Evolutionary conservation across 2,888 invertebrate species (phyloP).

Genomic region (Metopia argyrocephala): DNA sequence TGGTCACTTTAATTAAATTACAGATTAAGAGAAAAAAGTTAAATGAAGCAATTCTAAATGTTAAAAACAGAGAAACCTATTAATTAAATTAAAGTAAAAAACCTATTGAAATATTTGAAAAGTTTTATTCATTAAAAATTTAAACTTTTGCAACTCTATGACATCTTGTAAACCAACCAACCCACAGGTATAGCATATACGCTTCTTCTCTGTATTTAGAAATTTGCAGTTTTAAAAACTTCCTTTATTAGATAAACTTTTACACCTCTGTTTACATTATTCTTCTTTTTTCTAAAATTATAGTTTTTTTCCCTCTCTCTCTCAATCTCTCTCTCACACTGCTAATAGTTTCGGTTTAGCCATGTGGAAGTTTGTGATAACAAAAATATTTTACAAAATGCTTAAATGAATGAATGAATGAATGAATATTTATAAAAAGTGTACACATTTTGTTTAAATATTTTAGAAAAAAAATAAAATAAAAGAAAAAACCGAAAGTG

Average conservation of each 20-base stretch:
- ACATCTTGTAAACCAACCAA: too few relatives aligned
- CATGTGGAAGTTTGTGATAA: constrained; percentile 57
- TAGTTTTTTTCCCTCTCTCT: too few relatives aligned
- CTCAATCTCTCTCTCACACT: not conserved
- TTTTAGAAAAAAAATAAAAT: not conserved
- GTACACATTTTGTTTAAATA: not conserved
- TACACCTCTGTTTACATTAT: not conserved
- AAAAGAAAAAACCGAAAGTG: not conserved
- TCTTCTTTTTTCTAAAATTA: too few relatives aligned
- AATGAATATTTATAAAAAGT: not conserved
- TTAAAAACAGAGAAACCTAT: too few relatives aligned
- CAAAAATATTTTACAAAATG: constrained; percentile 23
- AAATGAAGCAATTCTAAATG: too few relatives aligned
- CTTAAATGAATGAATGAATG: not conserved
- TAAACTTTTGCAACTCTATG: not conserved
- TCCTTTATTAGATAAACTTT: too few relatives aligned
- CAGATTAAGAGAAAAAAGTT: too few relatives aligned
- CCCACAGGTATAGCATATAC: too few relatives aligned
- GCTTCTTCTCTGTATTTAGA: too few relatives aligned
- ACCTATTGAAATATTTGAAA: not conserved
- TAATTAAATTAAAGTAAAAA: not conserved
- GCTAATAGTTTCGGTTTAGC: constrained; percentile 42
- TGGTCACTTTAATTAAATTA: too few relatives aligned
- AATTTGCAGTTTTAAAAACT: too few relatives aligned
- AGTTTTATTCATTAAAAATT: not conserved